Percentiles rank a stretch among this genome's conserved stretches.
Evolutionary conservation across 1,140 invertebrate species (phyloP).

Genomic region (Gryon sp.): DNA sequence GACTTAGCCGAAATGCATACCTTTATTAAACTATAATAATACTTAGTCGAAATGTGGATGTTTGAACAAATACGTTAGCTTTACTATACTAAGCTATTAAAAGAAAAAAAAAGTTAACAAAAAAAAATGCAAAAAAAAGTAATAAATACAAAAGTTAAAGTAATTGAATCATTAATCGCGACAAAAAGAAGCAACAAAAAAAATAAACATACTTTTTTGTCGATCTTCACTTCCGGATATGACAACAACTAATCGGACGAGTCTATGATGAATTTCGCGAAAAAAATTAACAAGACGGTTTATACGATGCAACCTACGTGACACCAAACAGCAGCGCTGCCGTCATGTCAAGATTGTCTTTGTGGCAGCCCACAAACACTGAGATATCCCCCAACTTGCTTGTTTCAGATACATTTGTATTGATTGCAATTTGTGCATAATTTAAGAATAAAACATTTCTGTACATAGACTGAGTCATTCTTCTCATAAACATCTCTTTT

Average conservation of each 20-base stretch:
- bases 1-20: slow-evolving; percentile 78
- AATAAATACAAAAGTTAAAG: slow-evolving; percentile 64
- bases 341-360: slow-evolving; percentile 76
- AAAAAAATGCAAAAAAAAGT: slow-evolving; percentile 54
- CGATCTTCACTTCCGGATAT: slow-evolving; percentile 78
- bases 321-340: slow-evolving; percentile 77
- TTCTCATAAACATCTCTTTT: slow-evolving; percentile 43
- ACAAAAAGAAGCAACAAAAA: no score
- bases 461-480: slow-evolving; percentile 77
- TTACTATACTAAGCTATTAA: slow-evolving; percentile 80
- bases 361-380: slow-evolving; percentile 78
- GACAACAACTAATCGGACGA: slow-evolving; percentile 80
- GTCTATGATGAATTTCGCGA: slow-evolving; percentile 77
- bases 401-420: slow-evolving; percentile 82
- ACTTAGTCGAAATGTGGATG: slow-evolving; percentile 80
- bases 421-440: slow-evolving; percentile 82
- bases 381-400: slow-evolving; percentile 81
- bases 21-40: slow-evolving; percentile 80
- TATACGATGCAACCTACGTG: slow-evolving; percentile 73
- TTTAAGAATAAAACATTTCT: slow-evolving; percentile 82
- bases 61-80: slow-evolving; percentile 80
- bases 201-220: no score
- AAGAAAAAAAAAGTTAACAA: slow-evolving; percentile 65
- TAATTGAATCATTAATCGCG: slow-evolving; percentile 72
- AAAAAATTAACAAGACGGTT: slow-evolving; percentile 73